Base-by-base conservation (phyloP, 2,797 vertebrate genomes). In the Apogon talboti region DNA sequence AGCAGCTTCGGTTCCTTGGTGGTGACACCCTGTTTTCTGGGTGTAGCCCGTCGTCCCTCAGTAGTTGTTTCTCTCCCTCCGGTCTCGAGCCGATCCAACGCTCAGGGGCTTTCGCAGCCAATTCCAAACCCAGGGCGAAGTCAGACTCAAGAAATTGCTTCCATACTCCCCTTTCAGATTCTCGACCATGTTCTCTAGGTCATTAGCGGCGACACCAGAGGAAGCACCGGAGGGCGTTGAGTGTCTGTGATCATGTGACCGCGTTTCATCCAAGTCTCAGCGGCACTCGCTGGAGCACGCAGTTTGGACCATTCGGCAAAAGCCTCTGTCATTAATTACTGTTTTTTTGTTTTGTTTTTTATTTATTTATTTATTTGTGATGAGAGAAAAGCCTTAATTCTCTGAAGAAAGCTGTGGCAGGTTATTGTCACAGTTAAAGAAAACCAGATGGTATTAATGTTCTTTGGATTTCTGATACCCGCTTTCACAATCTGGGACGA, bases 1-100 rank as follows among this genome's bases (percentile, higher is more conserved):
- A 59, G 53, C 60, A 69, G 79, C 50, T 66, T 70, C 1, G 13
- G 66, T 59, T 81, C 58, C 44, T 56, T 63, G 68, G 56, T 77
- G 77, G 81, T 83, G 85, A 89, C 84, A 82, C 84, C 74, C 74
- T 86, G 65, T 82, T 85, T 79, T 85, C 76, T 81, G 89, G 88
- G 87, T 84, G 90, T 90, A 78, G 66, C 71, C 75, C 54, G 60
- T 21, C 69, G 82, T 82, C 66, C 82, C 67, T 69, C 66, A 62
- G 66, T 76, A 81, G 81, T 66, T 81, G 64, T 85, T 84, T 72
- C 58, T 61, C 54, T 81, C 74, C 58, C 43, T 73, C 52, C 16
- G 15, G 41, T 85, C 68, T 76, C 67, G 57, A 76, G 77, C 67
- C 33, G 59, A 83, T 62, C 53, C 48, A 66, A 76, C 13, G 30